Base-by-base conservation (phyloP, 2,888 invertebrate genomes). In the Nephrotoma flavescens region DNA sequence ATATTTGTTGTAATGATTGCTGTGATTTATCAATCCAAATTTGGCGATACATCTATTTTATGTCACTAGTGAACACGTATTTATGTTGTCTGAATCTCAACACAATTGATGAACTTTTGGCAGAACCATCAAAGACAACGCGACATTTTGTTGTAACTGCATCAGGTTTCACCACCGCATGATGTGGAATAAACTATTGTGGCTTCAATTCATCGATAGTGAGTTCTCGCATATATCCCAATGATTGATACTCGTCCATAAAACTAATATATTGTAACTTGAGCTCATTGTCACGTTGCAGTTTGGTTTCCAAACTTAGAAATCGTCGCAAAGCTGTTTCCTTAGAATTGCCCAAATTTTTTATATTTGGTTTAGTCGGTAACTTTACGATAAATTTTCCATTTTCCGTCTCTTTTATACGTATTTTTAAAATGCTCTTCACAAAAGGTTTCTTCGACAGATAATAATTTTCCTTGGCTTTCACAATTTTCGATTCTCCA, bases 111-210 rank as follows among this genome's bases (percentile, higher is more conserved):
- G 31, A 31, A 31, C 31, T 31, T 31, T 31, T 31, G 3, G 3
- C 31, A 2, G 31, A 31, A 31, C 31, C 31, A 31, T 31, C 3
- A 31, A 3, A 19, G 19, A 19, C 19, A 12, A 87, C 86, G 31
- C 87, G 19, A 4, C 86, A 57, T 57, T 87, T 87, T 31, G 83
- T 87, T 6, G 87, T 41, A 4, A 31, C 86, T 45, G 87, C 88
- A 7, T 31, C 15, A 83, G 52, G 52, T 71, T 87, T 87, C 5
- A 88, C 45, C 1, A 88, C 88, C 4, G 88, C 86, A 42, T 88
- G 88, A 57, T 88, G 88, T 12, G 88, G 88, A 0, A 88, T 86
- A 52, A 88, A 89, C 42, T 88, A 88, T 12, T 47, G 15, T 7
- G 47, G 42, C 71, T 6, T 6, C 11, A 19, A 45, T 44, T 84